Evolutionary conservation across 2,888 invertebrate genomes (phyloP).

Genomic region (Marronus borbonicus): DNA sequence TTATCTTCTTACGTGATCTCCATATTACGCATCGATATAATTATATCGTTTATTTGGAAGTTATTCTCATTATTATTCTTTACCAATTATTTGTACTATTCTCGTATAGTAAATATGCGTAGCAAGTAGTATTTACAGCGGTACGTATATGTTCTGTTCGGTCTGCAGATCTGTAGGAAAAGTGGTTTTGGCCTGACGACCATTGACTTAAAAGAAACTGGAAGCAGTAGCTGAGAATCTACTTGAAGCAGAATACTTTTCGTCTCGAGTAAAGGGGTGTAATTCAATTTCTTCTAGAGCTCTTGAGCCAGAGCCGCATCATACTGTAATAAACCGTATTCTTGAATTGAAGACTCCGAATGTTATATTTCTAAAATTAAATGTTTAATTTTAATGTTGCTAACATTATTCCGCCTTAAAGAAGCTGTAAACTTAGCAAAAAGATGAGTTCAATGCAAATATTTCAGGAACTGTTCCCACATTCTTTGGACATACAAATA

Average conservation of each 20-base stretch:
- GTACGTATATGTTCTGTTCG: not conserved
- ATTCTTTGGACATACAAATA: slow-evolving; percentile 15
- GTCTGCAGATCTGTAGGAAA: not conserved
- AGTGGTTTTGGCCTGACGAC: not conserved
- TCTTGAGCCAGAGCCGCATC: not conserved
- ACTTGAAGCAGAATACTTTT: not conserved
- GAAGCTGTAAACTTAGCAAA: not conserved
- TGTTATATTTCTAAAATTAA: not conserved
- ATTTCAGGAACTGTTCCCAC: slow-evolving; percentile 13
- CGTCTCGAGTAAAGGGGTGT: not conserved
- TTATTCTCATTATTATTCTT: not conserved
- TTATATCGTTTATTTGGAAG: too few species aligned
- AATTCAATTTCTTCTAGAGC: not conserved
- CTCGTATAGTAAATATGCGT: not conserved
- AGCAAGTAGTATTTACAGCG: not conserved
- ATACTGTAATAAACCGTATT: not conserved
- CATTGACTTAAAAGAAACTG: slow-evolving; percentile 12
- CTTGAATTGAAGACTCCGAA: not conserved
- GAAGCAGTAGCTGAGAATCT: slow-evolving; percentile 3
- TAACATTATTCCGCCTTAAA: not conserved
- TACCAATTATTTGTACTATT: not conserved
- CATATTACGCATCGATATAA: too few species aligned
- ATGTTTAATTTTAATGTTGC: too few species aligned
- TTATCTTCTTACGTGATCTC: too few species aligned
- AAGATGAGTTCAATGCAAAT: slow-evolving; percentile 3